phyloP scores from a whole-genome alignment of 2,113 vertebrate species.

The Sturnus vulgaris region DNA sequence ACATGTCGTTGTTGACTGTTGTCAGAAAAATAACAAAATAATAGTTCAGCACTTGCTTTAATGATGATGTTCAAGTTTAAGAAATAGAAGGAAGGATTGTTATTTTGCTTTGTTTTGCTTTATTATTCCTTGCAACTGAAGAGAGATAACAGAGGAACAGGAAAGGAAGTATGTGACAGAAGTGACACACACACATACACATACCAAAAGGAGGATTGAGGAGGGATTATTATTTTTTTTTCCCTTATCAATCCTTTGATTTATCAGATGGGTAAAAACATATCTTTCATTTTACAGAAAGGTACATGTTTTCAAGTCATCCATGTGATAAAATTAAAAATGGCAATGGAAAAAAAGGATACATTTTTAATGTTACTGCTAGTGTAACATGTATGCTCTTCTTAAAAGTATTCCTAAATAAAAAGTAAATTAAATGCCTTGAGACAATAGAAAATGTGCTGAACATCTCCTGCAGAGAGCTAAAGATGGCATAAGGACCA shows the following conservation, averaged over 20 bases:
- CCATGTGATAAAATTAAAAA: background rate
- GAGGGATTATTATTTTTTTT: accelerated
- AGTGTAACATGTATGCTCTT: background rate
- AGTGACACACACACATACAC: background rate
- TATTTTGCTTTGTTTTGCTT: background rate
- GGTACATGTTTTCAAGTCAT: background rate
- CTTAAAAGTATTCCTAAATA: background rate
- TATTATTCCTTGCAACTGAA: background rate
- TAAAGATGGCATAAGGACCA: background rate
- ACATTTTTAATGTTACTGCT: background rate
- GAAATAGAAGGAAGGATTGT: accelerated
- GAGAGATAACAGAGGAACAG: background rate
- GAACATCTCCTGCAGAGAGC: background rate
- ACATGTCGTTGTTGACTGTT: background rate
- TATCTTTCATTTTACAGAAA: background rate
- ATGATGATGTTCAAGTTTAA: background rate
- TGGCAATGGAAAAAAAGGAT: background rate
- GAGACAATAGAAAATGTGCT: background rate
- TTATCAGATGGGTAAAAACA: background rate
- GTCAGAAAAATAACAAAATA: background rate
- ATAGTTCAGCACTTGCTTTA: background rate
- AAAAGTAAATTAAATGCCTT: background rate
- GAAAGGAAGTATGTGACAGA: background rate
- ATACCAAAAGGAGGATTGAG: accelerated
- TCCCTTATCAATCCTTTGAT: accelerated